Evolutionary conservation across 2,888 invertebrate species (phyloP).

Genomic region (Myopa tessellatipennis): DNA sequence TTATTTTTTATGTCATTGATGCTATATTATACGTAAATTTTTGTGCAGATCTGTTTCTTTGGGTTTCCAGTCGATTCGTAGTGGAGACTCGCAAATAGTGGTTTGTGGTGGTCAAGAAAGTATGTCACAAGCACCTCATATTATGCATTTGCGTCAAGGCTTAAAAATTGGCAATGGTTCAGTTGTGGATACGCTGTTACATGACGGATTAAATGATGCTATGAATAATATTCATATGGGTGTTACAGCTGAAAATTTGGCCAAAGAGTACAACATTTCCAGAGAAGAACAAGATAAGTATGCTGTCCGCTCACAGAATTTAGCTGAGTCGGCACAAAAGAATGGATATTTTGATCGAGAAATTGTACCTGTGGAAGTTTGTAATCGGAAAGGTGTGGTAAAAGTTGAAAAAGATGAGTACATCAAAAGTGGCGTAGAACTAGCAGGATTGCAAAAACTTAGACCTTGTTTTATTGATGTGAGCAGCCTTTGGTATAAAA

Average conservation of each 20-base stretch:
- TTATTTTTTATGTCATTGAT: not conserved
- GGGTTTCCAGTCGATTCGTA: slow-evolving; percentile 76
- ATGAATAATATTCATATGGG: slow-evolving; percentile 83
- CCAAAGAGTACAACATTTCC: slow-evolving; percentile 74
- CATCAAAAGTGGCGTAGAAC: slow-evolving; percentile 73
- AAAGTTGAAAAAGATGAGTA: slow-evolving; percentile 76
- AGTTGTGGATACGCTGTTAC: slow-evolving; percentile 75
- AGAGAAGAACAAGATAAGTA: slow-evolving; percentile 79
- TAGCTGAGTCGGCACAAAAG: slow-evolving; percentile 73
- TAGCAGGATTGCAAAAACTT: slow-evolving; percentile 74
- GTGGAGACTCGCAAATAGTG: slow-evolving; percentile 75
- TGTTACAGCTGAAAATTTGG: slow-evolving; percentile 83
- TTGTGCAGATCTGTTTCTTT: slow-evolving; percentile 72
- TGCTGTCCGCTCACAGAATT: slow-evolving; percentile 77
- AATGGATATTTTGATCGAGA: slow-evolving; percentile 77
- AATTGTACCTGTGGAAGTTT: slow-evolving; percentile 76
- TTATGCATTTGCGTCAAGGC: slow-evolving; percentile 73
- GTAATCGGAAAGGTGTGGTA: slow-evolving; percentile 68
- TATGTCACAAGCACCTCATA: slow-evolving; percentile 83
- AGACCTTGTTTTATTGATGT: slow-evolving; percentile 75
- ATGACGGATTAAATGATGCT: slow-evolving; percentile 81
- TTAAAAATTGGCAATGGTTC: slow-evolving; percentile 75
- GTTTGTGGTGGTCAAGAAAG: slow-evolving; percentile 86
- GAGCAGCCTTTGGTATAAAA: slow-evolving; percentile 45
- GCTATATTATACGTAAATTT: not conserved